Conservation (phyloP, 2,888 invertebrate genomes). For the Ormyrus thymus region DNA sequence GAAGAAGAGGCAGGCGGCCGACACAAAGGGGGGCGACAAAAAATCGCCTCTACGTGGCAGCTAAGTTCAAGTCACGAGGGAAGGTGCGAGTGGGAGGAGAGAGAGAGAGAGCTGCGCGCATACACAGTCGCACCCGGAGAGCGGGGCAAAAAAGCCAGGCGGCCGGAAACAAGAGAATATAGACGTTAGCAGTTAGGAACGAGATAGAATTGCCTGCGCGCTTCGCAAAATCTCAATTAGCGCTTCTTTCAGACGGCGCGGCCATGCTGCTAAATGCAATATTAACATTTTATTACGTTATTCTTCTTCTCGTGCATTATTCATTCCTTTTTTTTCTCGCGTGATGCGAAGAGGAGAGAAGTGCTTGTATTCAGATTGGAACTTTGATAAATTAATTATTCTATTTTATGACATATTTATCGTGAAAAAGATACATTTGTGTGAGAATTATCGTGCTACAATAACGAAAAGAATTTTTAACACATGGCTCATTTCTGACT, state of each 20-base stretch:
- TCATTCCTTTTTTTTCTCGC: too few relatives aligned
- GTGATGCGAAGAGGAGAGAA: too few relatives aligned
- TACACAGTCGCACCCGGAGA: not conserved
- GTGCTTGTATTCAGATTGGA: too few relatives aligned
- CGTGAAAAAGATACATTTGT: too few relatives aligned
- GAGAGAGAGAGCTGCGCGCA: not conserved
- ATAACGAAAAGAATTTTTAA: too few relatives aligned
- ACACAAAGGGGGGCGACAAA: conserved; percentile 69
- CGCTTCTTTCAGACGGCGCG: conserved; percentile 26
- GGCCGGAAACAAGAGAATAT: conserved; percentile 51
- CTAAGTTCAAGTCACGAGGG: conserved; percentile 47
- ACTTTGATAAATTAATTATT: too few relatives aligned
- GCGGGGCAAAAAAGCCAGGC: conserved; percentile 21
- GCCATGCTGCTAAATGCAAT: not conserved
- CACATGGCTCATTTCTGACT: too few relatives aligned
- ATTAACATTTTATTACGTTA: not conserved
- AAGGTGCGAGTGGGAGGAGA: conserved; percentile 41
- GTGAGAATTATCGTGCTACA: too few relatives aligned
- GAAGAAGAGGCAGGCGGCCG: conserved; percentile 66
- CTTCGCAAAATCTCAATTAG: conserved; percentile 44
- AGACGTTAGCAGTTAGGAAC: conserved; percentile 44
- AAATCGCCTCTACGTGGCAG: conserved; percentile 59
- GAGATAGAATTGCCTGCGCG: conserved; percentile 22
- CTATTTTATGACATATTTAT: too few relatives aligned
- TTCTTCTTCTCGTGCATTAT: too few relatives aligned